Base-by-base conservation (phyloP, 2,797 vertebrate genomes). In the Gymnocypris eckloni region DNA sequence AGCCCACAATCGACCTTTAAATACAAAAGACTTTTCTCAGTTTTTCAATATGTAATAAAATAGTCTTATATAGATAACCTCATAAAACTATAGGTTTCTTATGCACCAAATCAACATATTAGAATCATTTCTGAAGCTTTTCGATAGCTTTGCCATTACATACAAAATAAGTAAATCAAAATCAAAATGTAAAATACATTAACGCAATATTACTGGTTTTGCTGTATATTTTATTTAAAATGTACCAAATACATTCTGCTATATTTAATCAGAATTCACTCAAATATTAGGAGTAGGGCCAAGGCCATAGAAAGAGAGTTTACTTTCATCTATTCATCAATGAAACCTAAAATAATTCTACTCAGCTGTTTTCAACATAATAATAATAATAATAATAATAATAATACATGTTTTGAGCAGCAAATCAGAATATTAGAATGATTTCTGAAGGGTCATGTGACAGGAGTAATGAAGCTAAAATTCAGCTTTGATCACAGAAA, bases 1-100 rank as follows among this genome's bases (percentile, higher is more conserved):
- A 67, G 50, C n/a, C 66, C 71, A 78, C 64, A 85, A 72, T 64
- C 11, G 71, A 48, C 41, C 52, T 71, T 87, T 85, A 54, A 82
- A 80, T 33, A 66, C 48, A 39, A 77, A 76, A 39, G 28, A 39
- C 22, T 33, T 64, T 59, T 61, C 25, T 15, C 54, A 1, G 25
- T 28, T 20, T 76, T 33, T 37, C 15, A 8, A 28, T 25, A 52
- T 33, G 2, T 20, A 18, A 52, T 6, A 6, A 61, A 59, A 25
- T 22, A 41, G 33, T 33, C 33, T 39, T 4, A 9, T 41, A 9
- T n/a, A 75, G 43, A 72, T 28, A 20, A 54, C 73, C 28, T 37
- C 1, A 59, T 78, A 16, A 15, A 76, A 6, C 25, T 33, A 75
- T 6, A 33, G 28, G 39, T 28, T 75, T 50, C 7, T 28, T 18